phyloP scores from a whole-genome alignment of 53 echinoderm and acorn worm genomes.

The Patiria pectinifera region DNA sequence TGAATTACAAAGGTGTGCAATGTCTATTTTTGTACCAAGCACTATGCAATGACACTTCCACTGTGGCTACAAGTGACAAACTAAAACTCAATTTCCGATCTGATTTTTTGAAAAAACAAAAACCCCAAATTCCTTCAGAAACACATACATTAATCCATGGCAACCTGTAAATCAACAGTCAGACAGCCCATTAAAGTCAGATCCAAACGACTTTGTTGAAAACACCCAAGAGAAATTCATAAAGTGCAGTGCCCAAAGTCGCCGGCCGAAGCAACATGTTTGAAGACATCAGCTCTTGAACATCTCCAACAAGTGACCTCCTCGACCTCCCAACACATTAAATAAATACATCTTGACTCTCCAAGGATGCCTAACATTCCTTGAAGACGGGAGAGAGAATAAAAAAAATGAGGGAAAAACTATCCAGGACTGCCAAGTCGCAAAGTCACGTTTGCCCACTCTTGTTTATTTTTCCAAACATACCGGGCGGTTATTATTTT shows the following conservation, averaged over 20 bases:
- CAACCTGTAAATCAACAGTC: not conserved
- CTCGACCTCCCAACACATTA: slow-evolving; percentile 3
- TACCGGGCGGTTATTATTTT: not conserved
- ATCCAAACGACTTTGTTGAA: not conserved
- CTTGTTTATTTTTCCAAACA: slow-evolving; percentile 47
- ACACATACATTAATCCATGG: not conserved
- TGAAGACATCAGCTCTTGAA: not conserved
- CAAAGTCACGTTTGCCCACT: slow-evolving; percentile 26
- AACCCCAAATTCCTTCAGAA: not conserved
- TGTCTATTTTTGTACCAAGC: too few species aligned
- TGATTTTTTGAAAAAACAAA: too few species aligned
- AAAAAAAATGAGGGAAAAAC: not conserved
- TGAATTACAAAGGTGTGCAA: too few species aligned
- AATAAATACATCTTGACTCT: slow-evolving; percentile 36
- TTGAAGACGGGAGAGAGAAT: not conserved
- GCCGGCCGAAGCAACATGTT: not conserved
- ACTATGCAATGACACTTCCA: too few species aligned
- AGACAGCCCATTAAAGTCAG: not conserved
- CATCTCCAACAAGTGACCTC: not conserved
- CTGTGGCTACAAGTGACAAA: too few species aligned
- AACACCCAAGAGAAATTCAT: not conserved
- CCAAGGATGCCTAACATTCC: slow-evolving; percentile 16
- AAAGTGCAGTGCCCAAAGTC: not conserved
- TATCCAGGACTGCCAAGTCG: not conserved
- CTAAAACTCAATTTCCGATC: too few species aligned